Conservation (phyloP, 2,113 vertebrate species). For the Oplegnathus fasciatus region DNA sequence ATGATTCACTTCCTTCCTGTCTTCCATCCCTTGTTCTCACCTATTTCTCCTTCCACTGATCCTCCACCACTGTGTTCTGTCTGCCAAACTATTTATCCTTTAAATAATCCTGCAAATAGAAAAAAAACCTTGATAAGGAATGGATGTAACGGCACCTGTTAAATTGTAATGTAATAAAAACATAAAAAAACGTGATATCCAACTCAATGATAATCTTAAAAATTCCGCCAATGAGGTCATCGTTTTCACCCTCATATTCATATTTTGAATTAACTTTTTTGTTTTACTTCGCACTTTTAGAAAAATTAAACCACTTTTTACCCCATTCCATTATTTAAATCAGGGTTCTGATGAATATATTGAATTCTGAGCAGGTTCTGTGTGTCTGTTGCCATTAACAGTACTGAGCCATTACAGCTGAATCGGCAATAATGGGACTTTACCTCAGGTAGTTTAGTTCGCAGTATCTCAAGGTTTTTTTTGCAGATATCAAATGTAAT, state of each 20-base stretch:
- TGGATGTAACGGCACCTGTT: neutral
- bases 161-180: slow-evolving; percentile 10
- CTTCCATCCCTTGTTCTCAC: neutral
- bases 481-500: slow-evolving; percentile 66
- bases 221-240: neutral
- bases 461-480: slow-evolving; percentile 35
- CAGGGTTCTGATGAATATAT: slow-evolving; percentile 27
- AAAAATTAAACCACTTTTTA: slow-evolving; percentile 7
- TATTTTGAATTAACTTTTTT: slow-evolving; percentile 45
- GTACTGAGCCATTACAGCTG: slow-evolving; percentile 31
- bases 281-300: slow-evolving; percentile 49
- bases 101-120: neutral
- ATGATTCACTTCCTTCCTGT: neutral
- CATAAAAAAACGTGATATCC: neutral
- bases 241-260: slow-evolving; percentile 10
- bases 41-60: neutral
- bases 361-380: slow-evolving; percentile 7
- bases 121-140: neutral
- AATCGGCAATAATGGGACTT: slow-evolving; percentile 51
- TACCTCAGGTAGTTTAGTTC: slow-evolving; percentile 32
- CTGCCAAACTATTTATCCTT: neutral
- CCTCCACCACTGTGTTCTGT: neutral
- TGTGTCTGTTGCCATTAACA: slow-evolving; percentile 14
- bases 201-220: slow-evolving; percentile 28
- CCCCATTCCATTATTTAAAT: slow-evolving; percentile 30